phyloP scores from a whole-genome alignment of 2,797 vertebrate genomes.

The Prunella strophiata region DNA sequence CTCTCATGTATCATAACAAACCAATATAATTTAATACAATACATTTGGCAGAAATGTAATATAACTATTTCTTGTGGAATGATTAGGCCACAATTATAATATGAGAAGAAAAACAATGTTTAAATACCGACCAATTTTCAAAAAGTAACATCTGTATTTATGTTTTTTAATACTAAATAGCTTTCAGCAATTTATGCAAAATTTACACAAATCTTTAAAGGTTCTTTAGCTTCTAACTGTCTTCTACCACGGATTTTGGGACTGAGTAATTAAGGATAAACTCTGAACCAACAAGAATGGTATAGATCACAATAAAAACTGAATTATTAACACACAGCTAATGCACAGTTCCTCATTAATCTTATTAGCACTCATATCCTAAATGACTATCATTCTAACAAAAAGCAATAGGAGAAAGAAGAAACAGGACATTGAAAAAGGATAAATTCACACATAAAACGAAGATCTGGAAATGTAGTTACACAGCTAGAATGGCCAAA shows the following conservation, averaged over 20 bases:
- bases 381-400: background rate
- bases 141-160: background rate
- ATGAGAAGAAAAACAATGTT: background rate
- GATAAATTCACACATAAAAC: background rate
- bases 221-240: background rate
- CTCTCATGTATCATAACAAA: background rate
- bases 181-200: background rate
- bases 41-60: background rate
- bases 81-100: background rate
- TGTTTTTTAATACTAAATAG: background rate
- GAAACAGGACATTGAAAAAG: background rate
- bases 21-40: background rate
- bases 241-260: background rate
- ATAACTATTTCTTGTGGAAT: background rate
- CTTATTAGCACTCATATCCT: background rate
- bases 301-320: background rate
- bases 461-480: background rate
- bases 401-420: background rate
- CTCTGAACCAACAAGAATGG: background rate
- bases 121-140: background rate
- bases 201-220: background rate
- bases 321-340: background rate
- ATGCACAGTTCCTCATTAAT: background rate
- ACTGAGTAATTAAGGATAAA: background rate
- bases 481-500: background rate